Percentiles rank a stretch among this genome's conserved stretches.
These are phyloP conservation scores for Mamestra configurata DNA, from an alignment of 1,140 invertebrate species.

Conservation along the genomic window DNA sequence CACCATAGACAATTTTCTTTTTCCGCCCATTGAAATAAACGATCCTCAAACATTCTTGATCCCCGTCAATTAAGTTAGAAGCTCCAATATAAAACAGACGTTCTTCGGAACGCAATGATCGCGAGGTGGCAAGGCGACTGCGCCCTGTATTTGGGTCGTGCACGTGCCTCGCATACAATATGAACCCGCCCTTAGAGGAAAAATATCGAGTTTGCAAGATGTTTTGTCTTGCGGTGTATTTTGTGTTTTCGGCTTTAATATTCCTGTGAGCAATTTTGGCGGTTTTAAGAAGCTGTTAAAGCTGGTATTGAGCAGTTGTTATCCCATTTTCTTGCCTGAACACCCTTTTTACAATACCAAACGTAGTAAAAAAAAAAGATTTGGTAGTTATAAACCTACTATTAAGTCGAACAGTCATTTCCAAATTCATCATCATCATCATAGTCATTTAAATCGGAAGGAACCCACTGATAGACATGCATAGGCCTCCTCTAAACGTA, in stretches of 20 bases:
- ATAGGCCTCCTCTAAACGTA: too few relatives aligned
- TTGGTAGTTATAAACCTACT: too few relatives aligned
- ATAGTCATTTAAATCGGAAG: too few relatives aligned
- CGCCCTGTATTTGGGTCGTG: slow-evolving; percentile 67
- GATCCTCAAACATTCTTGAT: slow-evolving; percentile 15
- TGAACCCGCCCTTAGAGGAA: slow-evolving; percentile 8
- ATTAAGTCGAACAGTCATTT: too few relatives aligned
- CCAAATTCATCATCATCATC: too few relatives aligned
- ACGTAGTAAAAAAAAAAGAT: too few relatives aligned
- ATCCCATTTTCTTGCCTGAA: too few relatives aligned
- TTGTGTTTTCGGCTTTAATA: slow-evolving; percentile 22
- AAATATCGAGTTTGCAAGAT: slow-evolving; percentile 43
- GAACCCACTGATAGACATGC: too few relatives aligned
- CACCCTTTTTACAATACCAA: too few relatives aligned
- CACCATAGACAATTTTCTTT: background rate
- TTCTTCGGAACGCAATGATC: slow-evolving; percentile 22
- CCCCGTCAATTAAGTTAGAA: slow-evolving; percentile 12
- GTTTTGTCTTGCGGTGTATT: slow-evolving; percentile 14
- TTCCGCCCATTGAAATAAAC: slow-evolving; percentile 18
- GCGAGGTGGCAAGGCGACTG: slow-evolving; percentile 56
- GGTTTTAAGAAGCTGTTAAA: too few relatives aligned
- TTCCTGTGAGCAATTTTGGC: background rate
- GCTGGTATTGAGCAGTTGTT: too few relatives aligned
- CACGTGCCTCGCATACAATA: slow-evolving; percentile 61
- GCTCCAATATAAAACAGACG: slow-evolving; percentile 45